A percentile compares a stretch with the other conserved stretches of the same genome.
Conservation (phyloP, 2,797 vertebrate species). For the Sebastes trivittatus region DNA sequence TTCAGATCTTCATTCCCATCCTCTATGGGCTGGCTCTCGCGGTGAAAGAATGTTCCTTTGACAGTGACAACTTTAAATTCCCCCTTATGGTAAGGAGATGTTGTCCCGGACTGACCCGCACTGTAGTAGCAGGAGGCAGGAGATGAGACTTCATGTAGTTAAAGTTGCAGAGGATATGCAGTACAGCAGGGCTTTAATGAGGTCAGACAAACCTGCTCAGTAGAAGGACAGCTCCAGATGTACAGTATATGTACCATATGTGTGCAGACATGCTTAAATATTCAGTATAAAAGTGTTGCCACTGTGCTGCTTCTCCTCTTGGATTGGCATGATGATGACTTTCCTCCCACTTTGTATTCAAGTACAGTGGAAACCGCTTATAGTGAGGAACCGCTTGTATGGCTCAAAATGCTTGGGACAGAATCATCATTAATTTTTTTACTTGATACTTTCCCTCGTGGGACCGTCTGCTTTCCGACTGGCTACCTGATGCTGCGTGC, state of each 20-base stretch:
- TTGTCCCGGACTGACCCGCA: neutral
- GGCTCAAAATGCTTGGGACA: too few relatives aligned
- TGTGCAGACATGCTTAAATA: neutral
- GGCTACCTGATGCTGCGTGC: too few relatives aligned
- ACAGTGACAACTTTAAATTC: conserved; percentile 98
- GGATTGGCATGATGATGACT: neutral
- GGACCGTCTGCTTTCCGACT: too few relatives aligned
- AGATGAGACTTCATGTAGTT: neutral
- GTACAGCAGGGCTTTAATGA: neutral
- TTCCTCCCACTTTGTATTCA: neutral
- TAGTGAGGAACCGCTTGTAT: too few relatives aligned
- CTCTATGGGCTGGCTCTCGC: conserved; percentile 93
- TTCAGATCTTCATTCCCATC: conserved; percentile 96
- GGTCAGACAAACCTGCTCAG: neutral
- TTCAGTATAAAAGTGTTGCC: neutral
- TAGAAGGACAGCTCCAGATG: neutral
- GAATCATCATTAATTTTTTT: too few relatives aligned
- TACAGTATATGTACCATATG: neutral
- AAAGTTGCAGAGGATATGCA: neutral
- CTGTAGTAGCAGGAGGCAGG: neutral
- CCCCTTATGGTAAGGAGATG: conserved; percentile 92
- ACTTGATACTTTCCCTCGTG: too few relatives aligned
- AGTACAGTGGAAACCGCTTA: too few relatives aligned
- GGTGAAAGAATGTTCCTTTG: conserved; percentile 97
- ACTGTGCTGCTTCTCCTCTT: neutral